Base-by-base conservation (phyloP, 2,888 invertebrate genomes). In the Cantharis flavilabris region DNA sequence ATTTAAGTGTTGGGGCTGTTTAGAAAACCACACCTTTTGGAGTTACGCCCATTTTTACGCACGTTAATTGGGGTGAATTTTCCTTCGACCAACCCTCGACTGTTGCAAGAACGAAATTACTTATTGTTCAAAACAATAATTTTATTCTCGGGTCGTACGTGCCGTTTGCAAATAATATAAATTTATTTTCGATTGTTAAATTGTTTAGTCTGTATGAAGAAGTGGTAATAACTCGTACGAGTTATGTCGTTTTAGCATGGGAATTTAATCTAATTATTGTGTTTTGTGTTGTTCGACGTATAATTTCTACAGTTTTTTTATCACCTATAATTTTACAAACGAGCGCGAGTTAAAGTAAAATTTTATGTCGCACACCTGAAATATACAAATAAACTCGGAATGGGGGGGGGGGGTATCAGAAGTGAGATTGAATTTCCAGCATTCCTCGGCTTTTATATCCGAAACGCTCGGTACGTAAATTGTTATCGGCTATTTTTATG, bases 1-100 rank as follows among this genome's bases (percentile, higher is more conserved):
- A 67, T 67, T 67, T 67, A 67, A 23, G 65, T 67, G 65, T 67
- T 14, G 26, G 65, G 65, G 65, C n/a, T 67, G 65, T 67, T 67
- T 67, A 67, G 18, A 49, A 49, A 67, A 67, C 65, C 65, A 67
- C 65, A 67, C 65, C 65, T 67, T 67, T n/a, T 26, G 9, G 23
- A 20, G 65, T 67, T n/a, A 67, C 65, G 65, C 65, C 65, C 26
- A 67, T 67, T 67, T 65, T 26, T 67, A 23, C 23, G 16, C 23
- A 23, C 23, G 65, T 23, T 67, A 67, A 67, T 67, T 23, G 65
- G 49, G 65, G 65, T 67, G n/a, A 20, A 23, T 67, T 26, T 33
- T n/a, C 11, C 20, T 67, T 67, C 23, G 26, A 67, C 26, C 65
- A 67, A n/a, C 65, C 49, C 49, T 49, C 49, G n/a, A n/a, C 33